These are phyloP conservation scores for Drosophila neocordata DNA, from an alignment of 1,140 invertebrate species.

Conservation along the genomic window DNA sequence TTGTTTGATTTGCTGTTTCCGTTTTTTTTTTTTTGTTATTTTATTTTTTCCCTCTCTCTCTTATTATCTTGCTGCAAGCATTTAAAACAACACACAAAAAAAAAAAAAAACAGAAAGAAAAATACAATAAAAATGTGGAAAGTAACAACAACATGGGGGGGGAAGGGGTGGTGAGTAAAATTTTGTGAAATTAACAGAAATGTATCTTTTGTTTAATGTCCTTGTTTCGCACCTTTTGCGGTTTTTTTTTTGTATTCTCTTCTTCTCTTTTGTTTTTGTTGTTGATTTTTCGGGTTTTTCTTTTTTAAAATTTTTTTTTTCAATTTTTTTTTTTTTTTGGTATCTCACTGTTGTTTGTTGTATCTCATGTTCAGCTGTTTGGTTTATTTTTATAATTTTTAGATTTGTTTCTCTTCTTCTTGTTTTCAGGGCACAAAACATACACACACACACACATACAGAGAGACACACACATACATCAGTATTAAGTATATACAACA, in stretches of 20 bases:
- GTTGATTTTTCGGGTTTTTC: conserved; percentile 22
- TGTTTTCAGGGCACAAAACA: conserved; percentile 42
- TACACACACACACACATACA: not conserved
- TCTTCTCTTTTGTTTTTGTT: conserved; percentile 37
- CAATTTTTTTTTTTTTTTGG: too few species aligned
- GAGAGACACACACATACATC: not conserved
- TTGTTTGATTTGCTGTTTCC: not conserved
- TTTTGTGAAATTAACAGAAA: conserved; percentile 20
- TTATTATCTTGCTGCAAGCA: conserved; percentile 39
- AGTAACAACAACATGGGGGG: too few species aligned
- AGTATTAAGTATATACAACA: not conserved
- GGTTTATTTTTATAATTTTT: conserved; percentile 65
- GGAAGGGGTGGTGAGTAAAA: not conserved
- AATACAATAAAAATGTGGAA: not conserved
- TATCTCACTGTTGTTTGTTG: conserved; percentile 14
- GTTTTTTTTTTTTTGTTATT: conserved; percentile 13
- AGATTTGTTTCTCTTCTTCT: conserved; percentile 40
- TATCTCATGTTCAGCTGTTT: conserved; percentile 36
- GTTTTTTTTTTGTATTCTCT: conserved; percentile 28
- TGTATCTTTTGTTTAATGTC: conserved; percentile 20
- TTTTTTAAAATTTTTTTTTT: too few species aligned
- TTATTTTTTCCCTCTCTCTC: conserved; percentile 12
- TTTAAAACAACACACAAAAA: conserved; percentile 36
- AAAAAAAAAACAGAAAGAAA: conserved; percentile 29
- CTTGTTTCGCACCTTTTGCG: conserved; percentile 20